Conservation (phyloP, 2,113 vertebrate genomes). For the Rhegmatorhina hoffmannsi region DNA sequence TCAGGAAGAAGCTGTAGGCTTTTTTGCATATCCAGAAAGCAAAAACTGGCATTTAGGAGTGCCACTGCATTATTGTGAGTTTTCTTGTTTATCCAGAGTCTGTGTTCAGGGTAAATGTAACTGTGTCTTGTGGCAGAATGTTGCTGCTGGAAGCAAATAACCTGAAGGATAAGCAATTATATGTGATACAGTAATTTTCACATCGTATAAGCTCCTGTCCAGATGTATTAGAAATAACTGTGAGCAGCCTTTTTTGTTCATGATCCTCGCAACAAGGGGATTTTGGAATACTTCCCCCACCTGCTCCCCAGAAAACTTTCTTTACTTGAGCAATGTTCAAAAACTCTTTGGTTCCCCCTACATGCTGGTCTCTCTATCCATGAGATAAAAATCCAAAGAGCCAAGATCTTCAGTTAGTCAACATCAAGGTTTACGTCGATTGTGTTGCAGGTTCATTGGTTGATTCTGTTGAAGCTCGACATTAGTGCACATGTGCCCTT, state of each 20-base stretch:
- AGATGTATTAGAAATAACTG: neutral
- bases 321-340: neutral
- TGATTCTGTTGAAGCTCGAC: constrained; percentile 53
- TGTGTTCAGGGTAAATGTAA: neutral
- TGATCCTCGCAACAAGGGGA: neutral
- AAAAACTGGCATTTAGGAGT: neutral
- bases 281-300: neutral
- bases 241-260: neutral
- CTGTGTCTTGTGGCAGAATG: neutral
- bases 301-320: neutral
- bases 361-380: neutral
- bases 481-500: constrained; percentile 36
- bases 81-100: neutral
- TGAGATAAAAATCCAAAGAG: constrained; percentile 9
- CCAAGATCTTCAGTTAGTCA: constrained; percentile 32
- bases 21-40: neutral
- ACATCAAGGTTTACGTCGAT: constrained; percentile 52
- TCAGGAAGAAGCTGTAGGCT: neutral
- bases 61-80: neutral
- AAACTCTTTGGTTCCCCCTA: neutral
- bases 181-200: neutral
- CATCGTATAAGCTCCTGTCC: neutral
- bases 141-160: neutral
- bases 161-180: neutral
- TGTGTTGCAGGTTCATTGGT: constrained; percentile 58